phyloP scores from a whole-genome alignment of 2,113 vertebrate genomes.

The Scopus umbretta region DNA sequence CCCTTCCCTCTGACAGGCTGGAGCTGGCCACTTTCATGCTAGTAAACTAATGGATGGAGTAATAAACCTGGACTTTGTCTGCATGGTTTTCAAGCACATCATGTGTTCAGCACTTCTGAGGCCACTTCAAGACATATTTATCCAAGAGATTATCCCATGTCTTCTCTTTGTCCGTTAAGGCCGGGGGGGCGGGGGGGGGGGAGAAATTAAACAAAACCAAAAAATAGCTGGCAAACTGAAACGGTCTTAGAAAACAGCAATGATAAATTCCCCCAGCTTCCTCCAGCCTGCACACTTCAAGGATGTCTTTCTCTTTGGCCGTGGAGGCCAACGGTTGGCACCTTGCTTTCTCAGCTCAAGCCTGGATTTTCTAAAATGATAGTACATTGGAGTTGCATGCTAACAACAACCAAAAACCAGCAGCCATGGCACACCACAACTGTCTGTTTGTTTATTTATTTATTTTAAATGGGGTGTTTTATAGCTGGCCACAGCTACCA shows the following conservation, averaged over 20 bases:
- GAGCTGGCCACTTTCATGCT: background rate
- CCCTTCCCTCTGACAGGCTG: background rate
- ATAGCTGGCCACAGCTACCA: background rate
- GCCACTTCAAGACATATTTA: background rate
- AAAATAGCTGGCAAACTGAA: background rate
- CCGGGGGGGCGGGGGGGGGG: fast-evolving
- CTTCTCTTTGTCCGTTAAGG: background rate
- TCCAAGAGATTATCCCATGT: background rate
- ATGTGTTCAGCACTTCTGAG: background rate
- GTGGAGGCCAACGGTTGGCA: background rate
- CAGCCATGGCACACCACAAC: background rate
- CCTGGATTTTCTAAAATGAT: background rate
- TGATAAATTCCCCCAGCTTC: background rate
- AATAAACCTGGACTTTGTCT: background rate
- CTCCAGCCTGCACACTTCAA: background rate
- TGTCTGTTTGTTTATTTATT: background rate
- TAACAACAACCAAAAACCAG: background rate
- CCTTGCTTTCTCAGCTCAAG: background rate
- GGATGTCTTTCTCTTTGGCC: background rate
- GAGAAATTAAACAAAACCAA: background rate
- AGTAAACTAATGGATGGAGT: background rate
- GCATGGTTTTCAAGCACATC: background rate
- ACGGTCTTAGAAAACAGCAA: background rate
- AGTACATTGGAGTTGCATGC: fast-evolving
- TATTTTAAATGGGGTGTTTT: background rate